These are phyloP conservation scores for Andrena praecox DNA, from an alignment of 2,888 invertebrate genomes.

Conservation along the genomic window DNA sequence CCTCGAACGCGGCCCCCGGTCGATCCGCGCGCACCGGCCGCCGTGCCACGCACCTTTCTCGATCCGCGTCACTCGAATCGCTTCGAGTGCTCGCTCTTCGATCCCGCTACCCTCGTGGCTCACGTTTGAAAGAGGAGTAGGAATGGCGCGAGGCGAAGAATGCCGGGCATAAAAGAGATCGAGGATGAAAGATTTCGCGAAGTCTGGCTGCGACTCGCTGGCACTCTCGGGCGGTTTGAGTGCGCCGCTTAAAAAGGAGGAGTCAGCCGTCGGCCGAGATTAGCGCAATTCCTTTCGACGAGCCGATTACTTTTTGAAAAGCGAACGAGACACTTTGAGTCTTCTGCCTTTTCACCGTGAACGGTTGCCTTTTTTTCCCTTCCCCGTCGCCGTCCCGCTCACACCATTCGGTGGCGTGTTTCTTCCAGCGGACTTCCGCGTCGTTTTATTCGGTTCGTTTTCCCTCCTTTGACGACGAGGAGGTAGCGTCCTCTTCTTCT, in stretches of 20 bases:
- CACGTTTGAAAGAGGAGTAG: constrained; percentile 3
- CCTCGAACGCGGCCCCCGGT: constrained; percentile 1
- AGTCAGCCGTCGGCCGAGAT: constrained; percentile 59
- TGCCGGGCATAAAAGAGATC: constrained; percentile 14
- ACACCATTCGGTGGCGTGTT: constrained; percentile 9
- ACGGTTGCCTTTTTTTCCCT: constrained; percentile 3
- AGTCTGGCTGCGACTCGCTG: constrained; percentile 30
- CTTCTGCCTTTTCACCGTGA: constrained; percentile 45
- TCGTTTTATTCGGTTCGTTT: constrained; percentile 26
- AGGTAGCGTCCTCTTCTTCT: background rate
- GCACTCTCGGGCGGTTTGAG: constrained; percentile 19
- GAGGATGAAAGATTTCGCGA: constrained; percentile 34
- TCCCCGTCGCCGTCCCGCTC: background rate
- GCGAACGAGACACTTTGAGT: constrained; percentile 56
- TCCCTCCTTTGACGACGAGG: constrained; percentile 35
- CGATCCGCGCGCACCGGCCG: too few species aligned
- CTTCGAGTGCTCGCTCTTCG: background rate
- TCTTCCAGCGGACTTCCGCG: background rate
- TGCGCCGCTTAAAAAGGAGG: constrained; percentile 52
- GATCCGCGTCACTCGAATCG: constrained; percentile 13
- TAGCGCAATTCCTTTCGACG: constrained; percentile 68
- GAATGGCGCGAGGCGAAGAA: constrained; percentile 15
- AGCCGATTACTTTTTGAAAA: constrained; percentile 63
- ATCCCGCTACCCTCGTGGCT: background rate
- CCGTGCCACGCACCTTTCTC: constrained; percentile 2